phyloP scores from a whole-genome alignment of 2,888 invertebrate genomes.

The Ecdyonurus torrentis region DNA sequence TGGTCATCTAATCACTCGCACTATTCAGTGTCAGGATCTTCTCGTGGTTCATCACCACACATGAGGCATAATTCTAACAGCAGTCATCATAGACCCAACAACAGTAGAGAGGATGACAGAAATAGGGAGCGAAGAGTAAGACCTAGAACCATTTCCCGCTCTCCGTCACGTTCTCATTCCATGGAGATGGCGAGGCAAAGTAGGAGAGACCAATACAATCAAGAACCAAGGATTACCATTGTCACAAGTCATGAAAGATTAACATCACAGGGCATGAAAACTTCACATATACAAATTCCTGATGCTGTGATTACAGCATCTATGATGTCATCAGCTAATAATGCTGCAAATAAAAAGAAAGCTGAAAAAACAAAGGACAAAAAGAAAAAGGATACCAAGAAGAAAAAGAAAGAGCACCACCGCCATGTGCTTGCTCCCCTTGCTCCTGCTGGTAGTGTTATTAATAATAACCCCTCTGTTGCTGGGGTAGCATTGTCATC shows the following conservation, averaged over 20 bases:
- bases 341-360: not conserved
- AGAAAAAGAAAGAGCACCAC: not conserved
- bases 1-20: not conserved
- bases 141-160: not conserved
- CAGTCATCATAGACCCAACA: not conserved
- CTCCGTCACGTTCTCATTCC: not conserved
- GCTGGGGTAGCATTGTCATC: not conserved
- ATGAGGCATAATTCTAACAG: not conserved
- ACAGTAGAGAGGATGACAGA: not conserved
- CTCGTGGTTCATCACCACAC: not conserved
- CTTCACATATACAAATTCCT: not conserved
- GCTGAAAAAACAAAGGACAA: not conserved
- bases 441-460: not conserved
- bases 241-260: not conserved
- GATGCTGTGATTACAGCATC: not conserved
- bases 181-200: not conserved
- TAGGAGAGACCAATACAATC: not conserved
- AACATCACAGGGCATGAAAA: not conserved
- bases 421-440: not conserved
- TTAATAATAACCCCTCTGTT: not conserved
- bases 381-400: not conserved
- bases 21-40: not conserved
- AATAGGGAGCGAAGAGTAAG: not conserved
- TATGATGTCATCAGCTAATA: not conserved
- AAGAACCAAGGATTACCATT: not conserved